Base-by-base conservation (phyloP, 92 coral and sea anemone genomes). In the Desmophyllum pertusum region DNA sequence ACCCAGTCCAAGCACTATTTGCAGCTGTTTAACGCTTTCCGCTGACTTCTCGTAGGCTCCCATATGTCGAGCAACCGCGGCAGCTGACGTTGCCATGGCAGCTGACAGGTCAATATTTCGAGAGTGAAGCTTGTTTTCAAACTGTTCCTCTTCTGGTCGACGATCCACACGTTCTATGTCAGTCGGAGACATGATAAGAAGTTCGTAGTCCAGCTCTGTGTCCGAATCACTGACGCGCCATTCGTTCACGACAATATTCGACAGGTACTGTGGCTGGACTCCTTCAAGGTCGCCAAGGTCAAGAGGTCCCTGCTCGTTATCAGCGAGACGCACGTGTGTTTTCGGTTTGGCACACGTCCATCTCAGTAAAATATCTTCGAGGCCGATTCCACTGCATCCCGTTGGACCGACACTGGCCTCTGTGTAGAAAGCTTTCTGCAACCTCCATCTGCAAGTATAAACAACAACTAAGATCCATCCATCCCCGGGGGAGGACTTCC, bases 61-160 rank as follows among this genome's bases (percentile, higher is more conserved):
- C 88, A 90, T 90, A 85, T 95, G 92, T 25, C 82, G 80, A 13
- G 94, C 87, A 31, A 93, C 73, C 3, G 87, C 93, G 17, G 98
- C 97, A 5, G 95, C 95, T 30, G 98, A 95, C 2, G 93, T 84
- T 83, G 95, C 94, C 93, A 93, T 91, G 88, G 94, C 95, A 45
- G 84, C 91, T 5, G 98, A 95, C 30, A 95, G 84, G 64, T 91
- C 79, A 62, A 95, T 73, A 46, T 95, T 91, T 30, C 61, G 51
- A 9, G 98, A 93, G 13, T 68, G 19, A 30, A 94, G 63, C 76
- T 72, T 84, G 64, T 43, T 36, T 40, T 63, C 51, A 37, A 89
- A 86, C 80, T 77, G 71, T 6, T 77, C 52, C 36, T 83, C 62
- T 23, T 70, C 86, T 21, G 84, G 75, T 48, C 66, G 51, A n/a